Conservation (phyloP, 2,888 invertebrate genomes). For the Busseola fusca region DNA sequence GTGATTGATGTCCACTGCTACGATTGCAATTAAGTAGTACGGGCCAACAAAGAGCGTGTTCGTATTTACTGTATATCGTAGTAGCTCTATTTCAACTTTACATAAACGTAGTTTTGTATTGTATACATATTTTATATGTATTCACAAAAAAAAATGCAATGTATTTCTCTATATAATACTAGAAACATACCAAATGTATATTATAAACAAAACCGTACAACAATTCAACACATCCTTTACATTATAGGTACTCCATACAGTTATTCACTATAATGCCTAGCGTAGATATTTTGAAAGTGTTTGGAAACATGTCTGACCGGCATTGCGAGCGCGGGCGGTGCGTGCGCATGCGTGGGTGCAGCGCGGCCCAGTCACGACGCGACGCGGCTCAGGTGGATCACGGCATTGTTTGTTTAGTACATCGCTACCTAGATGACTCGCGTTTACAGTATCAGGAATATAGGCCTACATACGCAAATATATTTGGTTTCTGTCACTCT, state of each 20-base stretch:
- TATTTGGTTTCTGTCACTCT: background rate
- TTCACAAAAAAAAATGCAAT: background rate
- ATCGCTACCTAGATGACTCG: conserved; percentile 53
- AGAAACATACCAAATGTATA: background rate
- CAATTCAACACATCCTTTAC: conserved; percentile 36
- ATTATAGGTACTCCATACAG: background rate
- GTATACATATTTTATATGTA: background rate
- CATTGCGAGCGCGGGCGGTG: conserved; percentile 60
- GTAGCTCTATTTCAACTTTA: conserved; percentile 21
- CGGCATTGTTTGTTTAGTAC: conserved; percentile 62
- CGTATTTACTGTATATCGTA: conserved; percentile 19
- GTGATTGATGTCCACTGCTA: conserved; percentile 83
- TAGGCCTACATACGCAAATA: conserved; percentile 12
- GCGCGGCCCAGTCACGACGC: conserved; percentile 58
- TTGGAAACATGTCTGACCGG: conserved; percentile 72
- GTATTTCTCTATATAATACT: background rate
- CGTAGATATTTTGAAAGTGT: conserved; percentile 61
- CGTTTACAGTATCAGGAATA: conserved; percentile 21
- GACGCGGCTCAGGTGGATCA: conserved; percentile 71
- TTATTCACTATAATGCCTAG: conserved; percentile 20
- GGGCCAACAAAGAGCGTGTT: conserved; percentile 41
- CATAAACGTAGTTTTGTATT: background rate
- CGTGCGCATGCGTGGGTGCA: conserved; percentile 70
- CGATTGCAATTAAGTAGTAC: conserved; percentile 78
- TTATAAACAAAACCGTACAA: conserved; percentile 8